Evolutionary conservation across 2,113 vertebrate genomes (phyloP).

Genomic region (Cyanistes caeruleus): DNA sequence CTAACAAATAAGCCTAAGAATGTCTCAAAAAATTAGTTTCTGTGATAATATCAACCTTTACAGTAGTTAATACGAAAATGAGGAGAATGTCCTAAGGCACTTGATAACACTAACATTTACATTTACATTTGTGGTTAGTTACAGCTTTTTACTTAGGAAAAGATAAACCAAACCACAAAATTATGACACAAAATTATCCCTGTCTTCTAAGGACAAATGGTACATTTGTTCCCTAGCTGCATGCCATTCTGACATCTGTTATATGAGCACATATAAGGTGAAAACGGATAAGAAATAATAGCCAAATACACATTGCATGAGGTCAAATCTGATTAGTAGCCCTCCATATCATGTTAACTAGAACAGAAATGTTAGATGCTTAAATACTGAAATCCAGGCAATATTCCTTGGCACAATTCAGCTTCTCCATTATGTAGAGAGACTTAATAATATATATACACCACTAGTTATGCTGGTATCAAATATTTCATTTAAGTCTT

Average conservation of each 20-base stretch:
- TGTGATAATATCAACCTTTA: not conserved
- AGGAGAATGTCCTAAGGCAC: not conserved
- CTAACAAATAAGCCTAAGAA: not conserved
- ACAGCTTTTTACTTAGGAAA: not conserved
- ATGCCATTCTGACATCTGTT: not conserved
- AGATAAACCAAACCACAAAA: not conserved
- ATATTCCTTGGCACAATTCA: not conserved
- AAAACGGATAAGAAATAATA: not conserved
- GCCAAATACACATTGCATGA: not conserved
- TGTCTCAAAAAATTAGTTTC: not conserved
- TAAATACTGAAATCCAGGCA: not conserved
- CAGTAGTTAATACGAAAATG: not conserved
- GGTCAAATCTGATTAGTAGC: not conserved
- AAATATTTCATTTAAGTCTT: not conserved
- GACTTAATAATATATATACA: too few relatives aligned
- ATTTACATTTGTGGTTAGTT: not conserved
- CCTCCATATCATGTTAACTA: not conserved
- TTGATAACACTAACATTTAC: rapidly evolving
- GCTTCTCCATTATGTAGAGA: not conserved
- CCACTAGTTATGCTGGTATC: not conserved
- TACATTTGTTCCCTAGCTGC: not conserved
- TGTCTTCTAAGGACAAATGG: not conserved
- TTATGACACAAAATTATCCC: not conserved
- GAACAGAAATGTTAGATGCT: not conserved
- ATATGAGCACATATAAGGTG: not conserved